phyloP scores from a whole-genome alignment of 2,888 invertebrate species.

The Lepetodrilus schrolli region DNA sequence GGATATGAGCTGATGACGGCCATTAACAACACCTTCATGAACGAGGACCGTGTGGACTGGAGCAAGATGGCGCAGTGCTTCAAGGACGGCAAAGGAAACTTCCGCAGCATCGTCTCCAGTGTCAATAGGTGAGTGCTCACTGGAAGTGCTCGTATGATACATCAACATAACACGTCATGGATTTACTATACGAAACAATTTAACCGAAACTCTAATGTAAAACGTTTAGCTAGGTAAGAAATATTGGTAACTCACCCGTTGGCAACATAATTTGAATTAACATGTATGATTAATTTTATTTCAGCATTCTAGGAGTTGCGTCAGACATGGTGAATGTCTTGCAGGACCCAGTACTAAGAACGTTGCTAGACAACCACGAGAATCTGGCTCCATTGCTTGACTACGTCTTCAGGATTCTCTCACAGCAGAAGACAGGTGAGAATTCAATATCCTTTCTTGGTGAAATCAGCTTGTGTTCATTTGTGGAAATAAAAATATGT shows the following conservation, averaged over 20 bases:
- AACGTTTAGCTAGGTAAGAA: too few species aligned
- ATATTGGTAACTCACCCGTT: too few species aligned
- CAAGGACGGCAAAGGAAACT: background rate
- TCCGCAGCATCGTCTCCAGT: conserved; percentile 1
- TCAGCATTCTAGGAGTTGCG: conserved; percentile 31
- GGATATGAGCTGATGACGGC: background rate
- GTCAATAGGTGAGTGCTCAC: conserved; percentile 13
- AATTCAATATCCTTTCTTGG: too few species aligned
- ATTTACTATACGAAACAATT: too few species aligned
- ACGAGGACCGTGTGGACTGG: conserved; percentile 14
- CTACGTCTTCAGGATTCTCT: conserved; percentile 27
- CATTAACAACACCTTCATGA: conserved; percentile 22
- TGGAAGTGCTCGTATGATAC: too few species aligned
- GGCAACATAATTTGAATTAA: too few species aligned
- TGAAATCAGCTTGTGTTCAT: too few species aligned
- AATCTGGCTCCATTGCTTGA: conserved; percentile 20
- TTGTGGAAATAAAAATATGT: too few species aligned
- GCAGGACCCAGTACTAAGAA: conserved; percentile 23
- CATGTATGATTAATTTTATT: too few species aligned
- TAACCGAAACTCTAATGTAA: too few species aligned
- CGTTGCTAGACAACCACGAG: conserved; percentile 26
- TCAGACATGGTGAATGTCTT: conserved; percentile 28
- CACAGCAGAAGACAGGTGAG: conserved; percentile 28
- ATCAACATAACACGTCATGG: too few species aligned
- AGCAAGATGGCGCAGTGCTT: conserved; percentile 13